A percentile compares a stretch with the other conserved stretches of the same genome.
Conservation (phyloP, 2,888 invertebrate genomes). For the Uropetala carovei region DNA sequence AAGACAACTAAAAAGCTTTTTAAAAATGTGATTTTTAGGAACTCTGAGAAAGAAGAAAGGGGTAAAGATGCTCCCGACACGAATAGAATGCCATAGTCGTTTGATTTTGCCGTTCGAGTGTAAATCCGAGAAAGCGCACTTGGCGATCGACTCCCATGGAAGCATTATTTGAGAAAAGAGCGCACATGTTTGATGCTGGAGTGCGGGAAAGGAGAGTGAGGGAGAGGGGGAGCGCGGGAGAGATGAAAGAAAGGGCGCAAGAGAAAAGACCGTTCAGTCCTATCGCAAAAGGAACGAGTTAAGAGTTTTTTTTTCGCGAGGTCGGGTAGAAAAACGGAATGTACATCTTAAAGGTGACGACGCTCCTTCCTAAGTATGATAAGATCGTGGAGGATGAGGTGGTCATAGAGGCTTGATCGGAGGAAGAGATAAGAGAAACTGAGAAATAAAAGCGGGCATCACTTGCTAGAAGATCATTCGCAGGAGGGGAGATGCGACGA, state of each 20-base stretch:
- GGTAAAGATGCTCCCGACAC: too few species aligned
- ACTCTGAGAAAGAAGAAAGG: too few species aligned
- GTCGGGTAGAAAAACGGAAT: neutral
- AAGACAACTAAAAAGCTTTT: too few species aligned
- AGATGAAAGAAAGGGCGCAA: neutral
- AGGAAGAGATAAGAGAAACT: neutral
- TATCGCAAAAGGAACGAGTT: neutral
- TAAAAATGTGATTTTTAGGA: too few species aligned
- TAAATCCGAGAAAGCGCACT: neutral
- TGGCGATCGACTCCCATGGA: neutral
- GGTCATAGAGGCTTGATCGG: neutral
- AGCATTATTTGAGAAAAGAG: neutral
- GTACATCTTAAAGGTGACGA: neutral
- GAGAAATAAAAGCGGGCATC: too few species aligned
- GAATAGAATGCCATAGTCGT: too few species aligned
- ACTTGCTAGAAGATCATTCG: too few species aligned
- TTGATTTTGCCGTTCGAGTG: neutral
- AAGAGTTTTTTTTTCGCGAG: neutral
- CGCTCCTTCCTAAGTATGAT: neutral
- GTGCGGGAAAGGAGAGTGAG: too few species aligned
- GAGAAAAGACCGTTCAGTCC: neutral
- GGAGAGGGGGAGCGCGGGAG: neutral
- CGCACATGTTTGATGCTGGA: too few species aligned
- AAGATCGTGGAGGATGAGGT: conserved; percentile 8
- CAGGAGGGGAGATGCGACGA: too few species aligned